These are phyloP conservation scores for Anhinga anhinga DNA, from an alignment of 2,113 vertebrate species.

Conservation along the genomic window DNA sequence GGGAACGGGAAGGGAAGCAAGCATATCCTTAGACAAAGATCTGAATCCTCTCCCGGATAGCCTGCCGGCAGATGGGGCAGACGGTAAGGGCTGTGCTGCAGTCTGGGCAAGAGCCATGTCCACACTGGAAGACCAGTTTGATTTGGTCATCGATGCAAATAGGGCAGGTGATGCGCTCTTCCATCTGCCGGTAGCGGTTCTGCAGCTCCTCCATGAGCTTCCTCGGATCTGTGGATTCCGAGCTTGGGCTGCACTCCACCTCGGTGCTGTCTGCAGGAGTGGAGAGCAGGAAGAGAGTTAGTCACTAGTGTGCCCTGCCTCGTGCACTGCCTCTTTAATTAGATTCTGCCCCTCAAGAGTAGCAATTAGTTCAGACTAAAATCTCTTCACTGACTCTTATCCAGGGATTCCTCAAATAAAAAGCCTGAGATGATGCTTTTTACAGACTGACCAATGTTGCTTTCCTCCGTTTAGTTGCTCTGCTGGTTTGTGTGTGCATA, in stretches of 20 bases:
- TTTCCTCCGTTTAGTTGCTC: neutral
- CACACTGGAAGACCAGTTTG: conserved; percentile 97
- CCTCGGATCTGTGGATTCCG: conserved; percentile 83
- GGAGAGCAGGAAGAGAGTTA: neutral
- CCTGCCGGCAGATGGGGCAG: conserved; percentile 96
- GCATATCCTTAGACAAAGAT: conserved; percentile 83
- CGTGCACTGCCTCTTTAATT: neutral
- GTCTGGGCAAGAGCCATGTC: conserved; percentile 93
- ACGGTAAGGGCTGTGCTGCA: conserved; percentile 90
- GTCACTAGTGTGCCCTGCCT: neutral
- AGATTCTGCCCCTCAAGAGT: neutral
- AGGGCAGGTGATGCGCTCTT: conserved; percentile 97
- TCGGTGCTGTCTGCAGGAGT: conserved; percentile 87
- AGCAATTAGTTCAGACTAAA: neutral
- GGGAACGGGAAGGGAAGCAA: neutral
- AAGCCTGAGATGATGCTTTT: neutral
- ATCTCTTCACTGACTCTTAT: neutral
- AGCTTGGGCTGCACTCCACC: conserved; percentile 82
- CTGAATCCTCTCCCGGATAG: conserved; percentile 93
- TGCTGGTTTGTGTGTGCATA: neutral
- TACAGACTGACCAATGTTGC: neutral
- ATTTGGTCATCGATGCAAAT: conserved; percentile 99
- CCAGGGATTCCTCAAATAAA: neutral
- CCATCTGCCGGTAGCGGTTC: conserved; percentile 97
- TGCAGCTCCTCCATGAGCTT: conserved; percentile 97